Percentiles rank a stretch among this genome's conserved stretches.
These are phyloP conservation scores for Gymnothorax reevesii DNA, from an alignment of 2,797 vertebrate genomes.

Conservation along the genomic window DNA sequence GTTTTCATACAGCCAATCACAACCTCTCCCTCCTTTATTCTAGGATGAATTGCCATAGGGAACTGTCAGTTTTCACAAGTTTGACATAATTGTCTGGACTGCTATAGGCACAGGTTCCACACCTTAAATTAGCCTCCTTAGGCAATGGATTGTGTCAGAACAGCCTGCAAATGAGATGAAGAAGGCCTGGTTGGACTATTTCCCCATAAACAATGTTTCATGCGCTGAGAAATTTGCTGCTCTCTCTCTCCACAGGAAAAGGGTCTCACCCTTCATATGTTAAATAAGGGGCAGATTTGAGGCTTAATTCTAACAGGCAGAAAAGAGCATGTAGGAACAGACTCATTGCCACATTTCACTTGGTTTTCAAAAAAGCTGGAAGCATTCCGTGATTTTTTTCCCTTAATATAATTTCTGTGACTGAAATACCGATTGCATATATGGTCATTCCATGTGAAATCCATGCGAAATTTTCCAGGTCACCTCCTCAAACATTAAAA, in stretches of 20 bases:
- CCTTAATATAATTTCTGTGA: neutral
- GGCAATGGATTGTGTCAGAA: neutral
- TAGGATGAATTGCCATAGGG: neutral
- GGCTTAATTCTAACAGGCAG: too few species aligned
- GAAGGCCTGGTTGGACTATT: neutral
- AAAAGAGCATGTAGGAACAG: neutral
- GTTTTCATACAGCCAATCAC: neutral
- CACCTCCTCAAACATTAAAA: too few species aligned
- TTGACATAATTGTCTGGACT: neutral
- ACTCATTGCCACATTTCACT: neutral
- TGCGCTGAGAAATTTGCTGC: too few species aligned
- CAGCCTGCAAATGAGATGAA: neutral
- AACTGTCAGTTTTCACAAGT: neutral
- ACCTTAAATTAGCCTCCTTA: neutral
- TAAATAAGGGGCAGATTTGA: neutral
- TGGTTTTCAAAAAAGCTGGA: too few species aligned
- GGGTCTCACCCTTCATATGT: neutral
- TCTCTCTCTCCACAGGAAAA: neutral
- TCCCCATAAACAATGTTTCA: neutral
- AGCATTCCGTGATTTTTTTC: too few species aligned
- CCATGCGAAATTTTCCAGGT: too few species aligned
- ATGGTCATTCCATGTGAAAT: too few species aligned
- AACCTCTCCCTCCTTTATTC: neutral
- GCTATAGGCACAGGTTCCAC: neutral
- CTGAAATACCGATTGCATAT: too few species aligned